These are phyloP conservation scores for Salminus brasiliensis DNA, from an alignment of 2,113 vertebrate species.

Conservation along the genomic window DNA sequence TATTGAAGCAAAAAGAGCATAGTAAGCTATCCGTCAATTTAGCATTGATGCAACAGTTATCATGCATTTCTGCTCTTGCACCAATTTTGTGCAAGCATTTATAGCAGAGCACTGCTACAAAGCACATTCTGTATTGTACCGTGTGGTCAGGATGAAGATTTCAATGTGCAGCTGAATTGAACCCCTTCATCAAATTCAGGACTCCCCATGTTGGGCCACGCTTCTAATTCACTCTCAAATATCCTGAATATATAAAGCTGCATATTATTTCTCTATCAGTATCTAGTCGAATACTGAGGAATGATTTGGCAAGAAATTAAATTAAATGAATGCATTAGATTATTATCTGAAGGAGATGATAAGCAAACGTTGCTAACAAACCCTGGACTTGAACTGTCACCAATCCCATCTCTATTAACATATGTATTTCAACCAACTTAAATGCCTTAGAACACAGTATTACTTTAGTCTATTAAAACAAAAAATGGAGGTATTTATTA, in stretches of 20 bases:
- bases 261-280: background rate
- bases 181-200: background rate
- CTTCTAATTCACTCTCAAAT: background rate
- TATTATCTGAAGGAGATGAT: too few species aligned
- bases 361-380: too few species aligned
- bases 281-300: too few species aligned
- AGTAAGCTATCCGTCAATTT: background rate
- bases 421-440: too few species aligned
- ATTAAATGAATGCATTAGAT: too few species aligned
- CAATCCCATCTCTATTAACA: too few species aligned
- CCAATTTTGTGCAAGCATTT: background rate
- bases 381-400: too few species aligned
- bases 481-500: too few species aligned
- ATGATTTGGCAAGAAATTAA: too few species aligned
- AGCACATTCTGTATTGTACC: background rate
- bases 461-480: too few species aligned
- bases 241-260: background rate
- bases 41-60: background rate
- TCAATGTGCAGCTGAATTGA: background rate
- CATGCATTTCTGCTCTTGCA: slow-evolving; percentile 24
- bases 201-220: too few species aligned
- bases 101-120: background rate
- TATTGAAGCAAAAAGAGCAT: background rate
- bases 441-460: too few species aligned
- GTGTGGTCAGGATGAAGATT: background rate